Base-by-base conservation (phyloP, 2,888 invertebrate genomes). In the Arrhopalites spinosus region DNA sequence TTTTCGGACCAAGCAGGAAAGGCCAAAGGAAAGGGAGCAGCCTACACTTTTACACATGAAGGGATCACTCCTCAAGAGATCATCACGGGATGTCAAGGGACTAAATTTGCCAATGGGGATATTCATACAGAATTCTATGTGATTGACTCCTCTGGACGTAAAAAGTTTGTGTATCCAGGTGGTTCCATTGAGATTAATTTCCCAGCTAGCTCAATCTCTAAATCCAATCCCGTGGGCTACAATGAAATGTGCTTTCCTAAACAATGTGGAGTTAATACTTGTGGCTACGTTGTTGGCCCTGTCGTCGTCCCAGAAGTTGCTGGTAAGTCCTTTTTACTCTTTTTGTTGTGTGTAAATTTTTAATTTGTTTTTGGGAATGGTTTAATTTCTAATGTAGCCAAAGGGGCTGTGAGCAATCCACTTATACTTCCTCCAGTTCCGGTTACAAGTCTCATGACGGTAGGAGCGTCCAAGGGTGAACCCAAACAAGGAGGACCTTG, bases 191-290 rank as follows among this genome's bases (percentile, higher is more conserved):
- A 76, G 2, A 67, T 79, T 5, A 53, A 77, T 1, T 77, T 81
- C 47, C 79, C 80, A 7, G 71, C 13, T 71, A 79, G 2, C 70
- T 72, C 13, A 64, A 59, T 75, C 25, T 45, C 56, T 8, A 67
- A 78, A 8, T 68, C 64, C 17, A 69, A 75, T 43, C 47, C 71
- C 5, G 76, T 81, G 5, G 47, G 45, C 45, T 79, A 80, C 74
- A 59, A 75, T 27, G 81, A 81, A 50, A 76, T 81, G 73, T 81
- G 81, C 64, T 81, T 81, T 56, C 81, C 81, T 7, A 70, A 70
- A 7, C 77, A 78, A 27, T 81, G 81, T 73, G 70, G 68, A 0
- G 76, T 75, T n/a, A 71, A 73, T 25, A 53, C 73, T 13, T 81
- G 81, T 68, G 77, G 79, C 17, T 71, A 43, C 30, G 69, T 71